Conservation (phyloP, 2,888 invertebrate genomes). For the Polietes domitor region DNA sequence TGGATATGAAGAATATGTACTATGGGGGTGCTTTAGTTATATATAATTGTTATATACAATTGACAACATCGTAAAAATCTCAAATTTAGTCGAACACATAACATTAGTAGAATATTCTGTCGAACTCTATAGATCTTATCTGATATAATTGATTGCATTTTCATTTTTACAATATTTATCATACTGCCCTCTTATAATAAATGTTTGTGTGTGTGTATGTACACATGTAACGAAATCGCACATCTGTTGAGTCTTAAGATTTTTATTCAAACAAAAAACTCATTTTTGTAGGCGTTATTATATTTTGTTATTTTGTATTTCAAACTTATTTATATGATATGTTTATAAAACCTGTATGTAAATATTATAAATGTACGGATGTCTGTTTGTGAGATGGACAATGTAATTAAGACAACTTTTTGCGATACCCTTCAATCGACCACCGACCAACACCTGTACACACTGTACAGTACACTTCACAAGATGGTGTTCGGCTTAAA, state of each 20-base stretch:
- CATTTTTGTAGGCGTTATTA: constrained; percentile 57
- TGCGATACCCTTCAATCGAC: neutral
- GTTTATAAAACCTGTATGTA: constrained; percentile 52
- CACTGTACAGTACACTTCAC: neutral
- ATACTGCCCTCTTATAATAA: neutral
- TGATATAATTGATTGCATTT: too few species aligned
- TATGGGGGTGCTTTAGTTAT: too few species aligned
- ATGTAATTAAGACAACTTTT: neutral
- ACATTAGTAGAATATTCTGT: too few species aligned
- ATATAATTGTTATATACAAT: too few species aligned
- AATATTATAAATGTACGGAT: neutral
- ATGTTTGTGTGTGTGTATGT: constrained; percentile 13
- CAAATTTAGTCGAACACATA: too few species aligned
- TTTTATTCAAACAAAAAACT: constrained; percentile 7
- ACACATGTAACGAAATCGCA: constrained; percentile 41
- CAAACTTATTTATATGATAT: constrained; percentile 29
- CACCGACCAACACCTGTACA: neutral
- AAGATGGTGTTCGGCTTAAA: too few species aligned
- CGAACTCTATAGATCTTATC: too few species aligned
- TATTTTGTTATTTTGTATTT: constrained; percentile 18
- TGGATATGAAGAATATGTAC: too few species aligned
- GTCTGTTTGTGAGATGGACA: neutral
- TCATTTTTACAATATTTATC: neutral
- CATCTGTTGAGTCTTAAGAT: constrained; percentile 53
- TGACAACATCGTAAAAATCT: too few species aligned